Base-by-base conservation (phyloP, 2,113 vertebrate genomes). In the Osmerus mordax region DNA sequence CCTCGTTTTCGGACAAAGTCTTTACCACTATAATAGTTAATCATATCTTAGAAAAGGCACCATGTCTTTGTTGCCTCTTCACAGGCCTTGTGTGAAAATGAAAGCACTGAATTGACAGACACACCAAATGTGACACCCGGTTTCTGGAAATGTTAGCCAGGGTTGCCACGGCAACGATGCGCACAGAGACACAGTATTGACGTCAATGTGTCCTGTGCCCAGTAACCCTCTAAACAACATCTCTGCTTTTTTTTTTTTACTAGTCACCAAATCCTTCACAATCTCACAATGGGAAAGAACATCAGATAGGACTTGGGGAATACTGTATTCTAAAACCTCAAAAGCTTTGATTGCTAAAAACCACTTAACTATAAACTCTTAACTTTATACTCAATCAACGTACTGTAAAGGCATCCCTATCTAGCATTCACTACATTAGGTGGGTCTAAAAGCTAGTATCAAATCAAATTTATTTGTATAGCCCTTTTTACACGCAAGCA, bases 111-210 rank as follows among this genome's bases (percentile, higher is more conserved):
- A 88, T 84, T 83, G 82, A 84, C 87, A 89, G 89, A 87, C 79
- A 71, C 81, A 89, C 79, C 79, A 86, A 90, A 91, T 87, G 84
- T 87, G 88, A 89, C 85, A 86, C 87, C 84, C 87, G 86, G 91
- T 93, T 91, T 94, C 83, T 89, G 77, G 83, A 91, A 86, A 87
- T 84, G 87, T 90, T 91, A 90, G 80, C 89, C 86, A 77, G 69
- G 58, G 88, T 94, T 91, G 81, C 89, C 89, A 89, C 91, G 90
- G 92, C 84, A 88, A 94, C 83, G 69, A 87, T 82, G 81, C 79
- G 89, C 75, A 78, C 78, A 85, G 75, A 89, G 2, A 29, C 78
- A 71, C 78, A 68, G 73, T 78, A 60, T 79, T 92, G 91, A 90
- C 81, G 78, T 90, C 87, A 87, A 78, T 69, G 76, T 66, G 77